phyloP scores from a whole-genome alignment of 2,797 vertebrate genomes.

The Brachymystax lenok region DNA sequence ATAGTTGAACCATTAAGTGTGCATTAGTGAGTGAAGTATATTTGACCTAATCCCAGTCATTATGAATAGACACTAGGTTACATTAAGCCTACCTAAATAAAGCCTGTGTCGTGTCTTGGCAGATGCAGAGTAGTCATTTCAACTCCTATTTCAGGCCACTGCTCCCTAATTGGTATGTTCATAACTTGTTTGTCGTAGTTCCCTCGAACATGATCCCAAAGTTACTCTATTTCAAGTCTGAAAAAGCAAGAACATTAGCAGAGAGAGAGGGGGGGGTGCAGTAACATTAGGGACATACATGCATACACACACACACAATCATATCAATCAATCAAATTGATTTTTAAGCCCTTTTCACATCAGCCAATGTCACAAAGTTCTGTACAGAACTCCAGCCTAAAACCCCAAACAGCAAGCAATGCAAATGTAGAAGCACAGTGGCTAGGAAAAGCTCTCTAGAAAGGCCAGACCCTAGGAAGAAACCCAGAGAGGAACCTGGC shows the following conservation, averaged over 20 bases:
- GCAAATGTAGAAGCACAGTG: no score
- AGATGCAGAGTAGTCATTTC: constrained; percentile 63
- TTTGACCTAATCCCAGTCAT: constrained; percentile 71
- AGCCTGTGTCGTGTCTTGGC: constrained; percentile 51
- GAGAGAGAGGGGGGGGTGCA: background rate
- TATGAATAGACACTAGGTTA: constrained; percentile 70
- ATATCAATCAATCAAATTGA: no score
- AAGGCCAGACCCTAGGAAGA: no score
- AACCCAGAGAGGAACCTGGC: no score
- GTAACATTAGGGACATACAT: background rate
- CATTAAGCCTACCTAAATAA: constrained; percentile 74
- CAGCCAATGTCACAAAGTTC: no score
- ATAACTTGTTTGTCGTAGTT: constrained; percentile 50
- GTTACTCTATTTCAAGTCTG: constrained; percentile 62
- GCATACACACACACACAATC: no score
- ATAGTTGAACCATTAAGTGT: constrained; percentile 74
- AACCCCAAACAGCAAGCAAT: no score
- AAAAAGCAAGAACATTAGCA: constrained; percentile 23
- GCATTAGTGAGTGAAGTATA: constrained; percentile 73
- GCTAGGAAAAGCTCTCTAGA: no score
- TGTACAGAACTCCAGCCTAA: no score
- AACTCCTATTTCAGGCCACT: constrained; percentile 64
- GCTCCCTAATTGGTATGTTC: constrained; percentile 70
- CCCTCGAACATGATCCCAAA: constrained; percentile 61
- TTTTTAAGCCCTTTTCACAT: no score